These are phyloP conservation scores for Pelochelys cantorii DNA, from an alignment of 2,797 vertebrate genomes.

Conservation along the genomic window DNA sequence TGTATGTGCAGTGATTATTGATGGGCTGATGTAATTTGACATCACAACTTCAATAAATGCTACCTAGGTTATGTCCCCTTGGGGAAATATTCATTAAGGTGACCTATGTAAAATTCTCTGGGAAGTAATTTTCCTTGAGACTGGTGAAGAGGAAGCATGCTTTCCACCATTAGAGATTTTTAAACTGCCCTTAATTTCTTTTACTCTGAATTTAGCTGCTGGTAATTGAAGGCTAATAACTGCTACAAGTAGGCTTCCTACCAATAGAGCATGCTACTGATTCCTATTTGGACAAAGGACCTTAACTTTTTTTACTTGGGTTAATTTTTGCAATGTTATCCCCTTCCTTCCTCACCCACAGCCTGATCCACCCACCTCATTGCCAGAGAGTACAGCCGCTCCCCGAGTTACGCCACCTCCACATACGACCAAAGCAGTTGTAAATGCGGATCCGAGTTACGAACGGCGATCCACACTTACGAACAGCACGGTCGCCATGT, in stretches of 20 bases:
- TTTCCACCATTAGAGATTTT: neutral
- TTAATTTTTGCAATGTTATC: neutral
- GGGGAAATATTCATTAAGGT: neutral
- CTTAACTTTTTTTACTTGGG: neutral
- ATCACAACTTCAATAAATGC: no score
- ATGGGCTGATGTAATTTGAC: neutral
- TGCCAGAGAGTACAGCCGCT: no score
- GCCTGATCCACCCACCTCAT: no score
- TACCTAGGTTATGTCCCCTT: neutral
- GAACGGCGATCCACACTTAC: no score
- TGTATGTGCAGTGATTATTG: neutral
- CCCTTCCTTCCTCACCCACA: no score
- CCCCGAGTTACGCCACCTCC: no score
- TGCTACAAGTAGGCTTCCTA: neutral
- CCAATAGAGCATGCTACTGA: neutral
- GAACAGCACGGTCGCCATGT: no score
- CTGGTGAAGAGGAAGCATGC: neutral
- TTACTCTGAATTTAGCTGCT: neutral
- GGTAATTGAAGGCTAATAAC: neutral
- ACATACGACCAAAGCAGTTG: no score
- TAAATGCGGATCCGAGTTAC: no score
- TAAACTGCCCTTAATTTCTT: neutral
- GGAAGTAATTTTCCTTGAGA: neutral
- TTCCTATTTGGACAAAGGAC: neutral
- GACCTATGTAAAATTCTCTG: neutral